phyloP scores from a whole-genome alignment of 2,888 invertebrate species.

The Drosophila siamana region DNA sequence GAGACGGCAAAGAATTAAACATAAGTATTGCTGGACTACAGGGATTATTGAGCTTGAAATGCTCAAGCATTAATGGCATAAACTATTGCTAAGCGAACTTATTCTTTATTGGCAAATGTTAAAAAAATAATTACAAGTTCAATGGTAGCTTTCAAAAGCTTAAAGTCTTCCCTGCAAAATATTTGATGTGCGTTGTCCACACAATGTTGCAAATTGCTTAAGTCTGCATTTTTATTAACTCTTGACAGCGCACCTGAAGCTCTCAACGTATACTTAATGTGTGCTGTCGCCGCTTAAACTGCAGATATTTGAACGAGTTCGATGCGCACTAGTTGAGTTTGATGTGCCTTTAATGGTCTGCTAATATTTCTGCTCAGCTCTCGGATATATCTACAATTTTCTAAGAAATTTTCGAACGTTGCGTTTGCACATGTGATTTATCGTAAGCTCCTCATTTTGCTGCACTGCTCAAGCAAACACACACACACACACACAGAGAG shows the following conservation, averaged over 20 bases:
- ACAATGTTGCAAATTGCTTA: not conserved
- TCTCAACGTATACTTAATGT: not conserved
- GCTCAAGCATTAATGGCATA: not conserved
- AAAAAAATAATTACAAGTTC: too few species aligned
- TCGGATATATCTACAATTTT: slow-evolving; percentile 17
- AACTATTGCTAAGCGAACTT: not conserved
- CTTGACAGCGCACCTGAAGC: not conserved
- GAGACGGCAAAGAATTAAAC: not conserved
- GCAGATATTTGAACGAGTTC: not conserved
- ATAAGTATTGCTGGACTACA: not conserved
- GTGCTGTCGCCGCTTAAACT: not conserved
- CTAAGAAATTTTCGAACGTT: slow-evolving; percentile 25
- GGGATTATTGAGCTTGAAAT: too few species aligned
- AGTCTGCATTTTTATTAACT: not conserved
- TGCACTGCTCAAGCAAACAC: not conserved
- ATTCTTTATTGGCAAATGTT: too few species aligned
- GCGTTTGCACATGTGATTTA: slow-evolving; percentile 63
- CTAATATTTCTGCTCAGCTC: slow-evolving; percentile 24
- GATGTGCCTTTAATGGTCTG: slow-evolving; percentile 16
- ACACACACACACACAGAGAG: not conserved
- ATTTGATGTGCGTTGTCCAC: not conserved
- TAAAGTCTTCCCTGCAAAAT: too few species aligned
- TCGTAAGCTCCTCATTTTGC: slow-evolving; percentile 35
- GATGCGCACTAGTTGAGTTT: not conserved
- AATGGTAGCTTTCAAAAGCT: too few species aligned